A percentile compares a stretch with the other conserved stretches of the same genome.
These are phyloP conservation scores for Rhabdomys dilectus DNA, from an alignment of 2,113 vertebrate genomes.

Conservation along the genomic window DNA sequence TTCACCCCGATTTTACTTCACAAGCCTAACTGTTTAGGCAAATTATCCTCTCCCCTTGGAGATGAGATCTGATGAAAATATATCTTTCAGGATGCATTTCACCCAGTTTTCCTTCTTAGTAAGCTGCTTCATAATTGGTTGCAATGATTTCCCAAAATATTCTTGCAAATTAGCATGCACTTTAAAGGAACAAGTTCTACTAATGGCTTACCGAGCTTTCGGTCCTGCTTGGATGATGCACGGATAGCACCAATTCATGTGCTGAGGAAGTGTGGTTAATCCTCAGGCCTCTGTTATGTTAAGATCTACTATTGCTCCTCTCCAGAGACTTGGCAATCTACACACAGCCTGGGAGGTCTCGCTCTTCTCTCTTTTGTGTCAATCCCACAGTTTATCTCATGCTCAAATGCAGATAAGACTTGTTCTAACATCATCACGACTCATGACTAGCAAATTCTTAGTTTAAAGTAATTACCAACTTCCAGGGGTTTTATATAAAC, in stretches of 20 bases:
- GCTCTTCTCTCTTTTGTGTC: not conserved
- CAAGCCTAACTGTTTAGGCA: not conserved
- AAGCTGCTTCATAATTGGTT: constrained; percentile 27
- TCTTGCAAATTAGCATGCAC: constrained; percentile 63
- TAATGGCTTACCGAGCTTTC: not conserved
- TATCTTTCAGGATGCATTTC: not conserved
- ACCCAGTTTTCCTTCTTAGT: constrained; percentile 42
- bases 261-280: not conserved
- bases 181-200: constrained; percentile 44
- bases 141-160: constrained; percentile 54
- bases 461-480: constrained; percentile 62
- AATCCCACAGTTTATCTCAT: not conserved
- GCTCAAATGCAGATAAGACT: not conserved
- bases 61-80: constrained; percentile 29
- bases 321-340: not conserved
- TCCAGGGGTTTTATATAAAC: constrained; percentile 41
- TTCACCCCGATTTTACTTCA: not conserved
- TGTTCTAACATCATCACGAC: constrained; percentile 4
- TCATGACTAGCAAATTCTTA: constrained; percentile 3
- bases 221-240: not conserved
- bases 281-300: not conserved
- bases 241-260: not conserved
- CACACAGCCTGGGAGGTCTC: constrained; percentile 10
- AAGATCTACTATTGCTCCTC: not conserved
- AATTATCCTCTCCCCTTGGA: constrained; percentile 18